Evolutionary conservation across 2,113 vertebrate species (phyloP).

Genomic region (Sceloporus tristichus): DNA sequence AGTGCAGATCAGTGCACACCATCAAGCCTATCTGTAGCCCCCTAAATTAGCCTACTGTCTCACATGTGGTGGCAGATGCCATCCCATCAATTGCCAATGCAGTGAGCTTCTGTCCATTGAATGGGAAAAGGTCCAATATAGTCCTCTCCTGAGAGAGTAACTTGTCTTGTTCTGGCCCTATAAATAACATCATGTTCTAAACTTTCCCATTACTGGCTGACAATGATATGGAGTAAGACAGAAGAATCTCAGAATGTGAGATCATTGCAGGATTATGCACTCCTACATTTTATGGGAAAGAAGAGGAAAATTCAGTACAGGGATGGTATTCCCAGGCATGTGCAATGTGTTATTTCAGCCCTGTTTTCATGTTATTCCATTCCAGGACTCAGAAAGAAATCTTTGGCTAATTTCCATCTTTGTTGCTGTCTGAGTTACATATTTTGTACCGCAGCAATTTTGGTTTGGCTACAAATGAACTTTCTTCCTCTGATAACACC

Average conservation of each 20-base stretch:
- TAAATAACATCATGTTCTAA: not conserved
- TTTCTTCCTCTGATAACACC: slow-evolving; percentile 48
- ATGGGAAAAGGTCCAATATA: no score
- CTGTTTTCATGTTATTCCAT: not conserved
- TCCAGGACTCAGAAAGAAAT: not conserved
- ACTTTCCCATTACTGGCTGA: not conserved
- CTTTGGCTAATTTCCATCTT: slow-evolving; percentile 30
- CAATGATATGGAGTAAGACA: not conserved
- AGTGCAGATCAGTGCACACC: no score
- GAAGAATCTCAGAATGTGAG: not conserved
- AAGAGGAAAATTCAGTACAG: not conserved
- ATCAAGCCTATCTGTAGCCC: not conserved
- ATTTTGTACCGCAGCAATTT: slow-evolving; percentile 33
- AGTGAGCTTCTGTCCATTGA: not conserved
- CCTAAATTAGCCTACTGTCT: not conserved
- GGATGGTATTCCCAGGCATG: not conserved
- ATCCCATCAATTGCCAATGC: not conserved
- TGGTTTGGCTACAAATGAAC: slow-evolving; percentile 44
- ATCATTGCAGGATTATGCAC: not conserved
- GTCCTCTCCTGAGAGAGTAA: not conserved
- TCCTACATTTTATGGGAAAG: not conserved
- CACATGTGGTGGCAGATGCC: not conserved
- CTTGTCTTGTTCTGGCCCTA: not conserved
- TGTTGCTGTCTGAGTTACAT: slow-evolving; percentile 18
- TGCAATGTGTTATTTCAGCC: not conserved